Percentiles rank a stretch among this genome's conserved stretches.
Evolutionary conservation across 2,113 vertebrate genomes (phyloP).

Genomic region (Xenopus tropicalis): UCB_Xtro_10.0 CM004445.2:29605501-29606000

Average conservation of each 20-base stretch:
- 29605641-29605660: constrained; percentile 36
- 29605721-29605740: constrained; percentile 11
- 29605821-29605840: background rate
- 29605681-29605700: constrained; percentile 20
- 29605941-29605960: background rate
- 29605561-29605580: constrained; percentile 9
- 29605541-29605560: constrained; percentile 37
- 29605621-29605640: constrained; percentile 29
- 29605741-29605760: constrained; percentile 35
- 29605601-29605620: constrained; percentile 30
- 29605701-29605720: constrained; percentile 27
- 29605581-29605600: constrained; percentile 19
- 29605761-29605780: constrained; percentile 22
- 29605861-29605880: background rate
- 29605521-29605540: constrained; percentile 41
- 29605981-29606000: no score
- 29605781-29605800: background rate
- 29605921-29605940: background rate
- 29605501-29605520: constrained; percentile 41
- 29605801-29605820: background rate
- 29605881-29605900: background rate
- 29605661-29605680: constrained; percentile 39
- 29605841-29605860: background rate
- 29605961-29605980: no score
- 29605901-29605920: background rate